phyloP scores from a whole-genome alignment of 2,888 invertebrate genomes.

The Neoitamus cyanurus region DNA sequence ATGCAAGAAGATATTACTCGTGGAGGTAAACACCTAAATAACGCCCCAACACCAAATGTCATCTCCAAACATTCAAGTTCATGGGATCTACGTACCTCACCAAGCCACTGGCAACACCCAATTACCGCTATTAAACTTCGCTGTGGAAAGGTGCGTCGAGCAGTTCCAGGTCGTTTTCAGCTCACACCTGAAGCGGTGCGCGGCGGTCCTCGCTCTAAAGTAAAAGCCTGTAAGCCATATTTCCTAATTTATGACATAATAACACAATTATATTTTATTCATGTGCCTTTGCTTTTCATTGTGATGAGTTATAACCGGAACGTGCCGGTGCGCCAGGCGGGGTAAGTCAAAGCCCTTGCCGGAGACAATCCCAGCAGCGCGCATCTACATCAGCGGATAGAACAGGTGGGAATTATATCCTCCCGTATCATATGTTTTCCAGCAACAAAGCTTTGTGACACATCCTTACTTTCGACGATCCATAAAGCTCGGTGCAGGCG shows the following conservation, averaged over 20 bases:
- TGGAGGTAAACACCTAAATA: too few relatives aligned
- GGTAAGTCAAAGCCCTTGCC: conserved; percentile 9
- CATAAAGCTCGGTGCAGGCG: conserved; percentile 18
- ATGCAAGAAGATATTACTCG: too few relatives aligned
- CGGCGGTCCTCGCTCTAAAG: background rate
- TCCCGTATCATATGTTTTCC: conserved; percentile 47
- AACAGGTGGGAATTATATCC: conserved; percentile 51
- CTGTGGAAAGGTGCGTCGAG: background rate
- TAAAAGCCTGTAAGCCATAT: conserved; percentile 41
- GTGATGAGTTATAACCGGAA: conserved; percentile 32
- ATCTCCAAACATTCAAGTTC: too few relatives aligned
- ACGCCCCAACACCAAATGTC: too few relatives aligned
- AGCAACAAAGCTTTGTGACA: conserved; percentile 45
- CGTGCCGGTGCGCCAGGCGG: background rate
- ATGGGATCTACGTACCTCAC: too few relatives aligned
- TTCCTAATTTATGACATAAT: conserved; percentile 51
- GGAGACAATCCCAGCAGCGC: conserved; percentile 13
- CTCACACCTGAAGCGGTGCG: background rate
- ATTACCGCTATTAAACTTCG: background rate
- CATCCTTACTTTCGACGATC: conserved; percentile 46
- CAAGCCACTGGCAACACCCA: background rate
- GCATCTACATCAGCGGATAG: conserved; percentile 25
- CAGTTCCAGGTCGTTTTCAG: background rate
- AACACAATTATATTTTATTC: conserved; percentile 52
- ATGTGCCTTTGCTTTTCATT: conserved; percentile 44